Percentiles rank a stretch among this genome's conserved stretches.
Evolutionary conservation across 30 jellyfish, hydroid and myxozoan genomes (phyloP).

Genomic region (Hydractinia symbiolongicarpus): DNA sequence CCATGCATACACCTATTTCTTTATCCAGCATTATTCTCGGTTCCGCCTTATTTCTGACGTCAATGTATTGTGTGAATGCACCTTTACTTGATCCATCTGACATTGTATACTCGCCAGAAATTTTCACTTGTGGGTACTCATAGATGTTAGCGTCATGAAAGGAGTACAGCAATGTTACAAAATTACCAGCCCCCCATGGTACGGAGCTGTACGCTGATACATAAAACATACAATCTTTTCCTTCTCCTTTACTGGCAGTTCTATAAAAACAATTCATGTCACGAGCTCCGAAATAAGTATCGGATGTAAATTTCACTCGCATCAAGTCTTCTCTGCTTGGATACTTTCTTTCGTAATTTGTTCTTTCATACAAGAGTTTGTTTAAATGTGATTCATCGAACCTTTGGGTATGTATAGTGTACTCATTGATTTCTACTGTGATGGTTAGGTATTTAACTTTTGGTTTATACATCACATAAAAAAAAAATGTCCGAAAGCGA

Average conservation of each 20-base stretch:
- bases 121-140: conserved; percentile 5
- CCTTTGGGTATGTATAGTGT: too few species aligned
- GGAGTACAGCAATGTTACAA: conserved; percentile 12
- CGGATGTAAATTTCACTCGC: too few species aligned
- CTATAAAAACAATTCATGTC: background rate
- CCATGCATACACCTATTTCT: conserved; percentile 22
- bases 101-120: background rate
- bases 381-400: too few species aligned
- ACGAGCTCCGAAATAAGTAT: too few species aligned
- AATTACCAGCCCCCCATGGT: conserved; percentile 27
- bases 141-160: background rate
- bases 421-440: too few species aligned
- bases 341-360: too few species aligned
- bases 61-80: background rate
- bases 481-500: too few species aligned
- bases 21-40: conserved; percentile 10
- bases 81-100: background rate
- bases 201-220: conserved; percentile 14
- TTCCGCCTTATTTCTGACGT: background rate
- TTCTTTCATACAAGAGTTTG: too few species aligned
- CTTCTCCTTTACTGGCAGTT: background rate
- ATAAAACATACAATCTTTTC: background rate
- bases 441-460: too few species aligned
- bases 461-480: too few species aligned
- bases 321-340: too few species aligned